These are phyloP conservation scores for Lordiphosa mommai DNA, from an alignment of 1,140 invertebrate species.

Conservation along the genomic window DNA sequence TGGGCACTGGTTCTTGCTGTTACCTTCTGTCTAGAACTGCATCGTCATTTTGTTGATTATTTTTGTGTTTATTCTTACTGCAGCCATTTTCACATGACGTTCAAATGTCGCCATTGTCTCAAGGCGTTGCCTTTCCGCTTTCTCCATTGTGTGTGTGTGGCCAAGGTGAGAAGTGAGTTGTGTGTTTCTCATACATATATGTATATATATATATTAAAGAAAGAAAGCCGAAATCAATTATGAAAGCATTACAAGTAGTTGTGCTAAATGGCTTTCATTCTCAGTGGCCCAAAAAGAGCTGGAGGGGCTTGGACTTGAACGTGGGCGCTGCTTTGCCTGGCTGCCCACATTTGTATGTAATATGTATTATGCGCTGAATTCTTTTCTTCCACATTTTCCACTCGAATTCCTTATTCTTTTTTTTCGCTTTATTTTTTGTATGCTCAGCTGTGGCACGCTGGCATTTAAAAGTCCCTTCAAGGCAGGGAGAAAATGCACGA, in stretches of 20 bases:
- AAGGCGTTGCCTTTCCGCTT: constrained; percentile 37
- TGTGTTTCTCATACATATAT: constrained; percentile 7
- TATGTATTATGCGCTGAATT: constrained; percentile 26
- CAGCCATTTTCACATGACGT: constrained; percentile 20
- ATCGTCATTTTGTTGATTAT: constrained; percentile 64
- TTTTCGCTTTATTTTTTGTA: no score
- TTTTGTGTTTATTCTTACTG: constrained; percentile 24
- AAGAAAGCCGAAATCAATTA: constrained; percentile 60
- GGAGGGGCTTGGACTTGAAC: no score
- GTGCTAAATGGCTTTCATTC: constrained; percentile 53
- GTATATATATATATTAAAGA: constrained; percentile 20
- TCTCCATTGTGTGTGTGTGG: constrained; percentile 4
- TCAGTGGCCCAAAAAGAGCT: constrained; percentile 8
- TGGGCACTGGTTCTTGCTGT: neutral
- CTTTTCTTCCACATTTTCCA: constrained; percentile 56
- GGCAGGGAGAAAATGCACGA: constrained; percentile 15
- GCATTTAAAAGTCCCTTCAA: constrained; percentile 6
- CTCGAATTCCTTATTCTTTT: constrained; percentile 43
- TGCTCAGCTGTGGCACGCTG: neutral
- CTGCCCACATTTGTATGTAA: constrained; percentile 17
- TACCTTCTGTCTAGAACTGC: constrained; percentile 31
- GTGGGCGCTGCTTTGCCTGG: neutral
- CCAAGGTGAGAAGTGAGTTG: constrained; percentile 41
- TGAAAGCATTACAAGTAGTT: constrained; percentile 70
- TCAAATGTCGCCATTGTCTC: constrained; percentile 64